These are phyloP conservation scores for Sebastes fasciatus DNA, from an alignment of 2,113 vertebrate species.

Conservation along the genomic window DNA sequence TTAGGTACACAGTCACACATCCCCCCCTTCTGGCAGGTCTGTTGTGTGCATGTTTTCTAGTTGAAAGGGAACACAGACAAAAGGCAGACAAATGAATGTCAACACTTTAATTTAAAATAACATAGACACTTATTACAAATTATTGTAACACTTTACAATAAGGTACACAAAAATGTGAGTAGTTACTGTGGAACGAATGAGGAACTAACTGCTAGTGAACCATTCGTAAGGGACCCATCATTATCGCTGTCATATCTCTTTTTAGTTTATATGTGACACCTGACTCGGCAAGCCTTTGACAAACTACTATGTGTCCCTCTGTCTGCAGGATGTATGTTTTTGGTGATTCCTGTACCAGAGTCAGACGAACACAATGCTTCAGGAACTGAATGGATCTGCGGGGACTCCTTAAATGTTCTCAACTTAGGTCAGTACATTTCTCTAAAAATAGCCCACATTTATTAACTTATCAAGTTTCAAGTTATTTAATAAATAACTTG, in stretches of 20 bases:
- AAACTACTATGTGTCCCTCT: slow-evolving; percentile 10
- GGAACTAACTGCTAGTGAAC: too few relatives aligned
- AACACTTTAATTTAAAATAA: not conserved
- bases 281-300: not conserved
- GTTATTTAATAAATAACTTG: too few relatives aligned
- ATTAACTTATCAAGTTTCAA: too few relatives aligned
- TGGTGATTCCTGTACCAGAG: slow-evolving; percentile 90
- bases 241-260: not conserved
- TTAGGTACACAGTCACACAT: not conserved
- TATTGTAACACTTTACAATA: too few relatives aligned
- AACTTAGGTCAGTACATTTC: slow-evolving; percentile 89
- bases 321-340: slow-evolving; percentile 95
- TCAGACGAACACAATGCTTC: slow-evolving; percentile 79
- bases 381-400: slow-evolving; percentile 94
- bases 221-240: slow-evolving; percentile 77
- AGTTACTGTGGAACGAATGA: too few relatives aligned
- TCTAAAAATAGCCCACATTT: not conserved
- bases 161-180: too few relatives aligned
- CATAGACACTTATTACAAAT: not conserved
- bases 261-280: not conserved
- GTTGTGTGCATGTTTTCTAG: too few relatives aligned
- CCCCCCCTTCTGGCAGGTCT: slow-evolving; percentile 14
- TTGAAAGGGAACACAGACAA: not conserved
- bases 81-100: not conserved
- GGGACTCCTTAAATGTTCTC: slow-evolving; percentile 90